Percentiles rank a stretch among this genome's conserved stretches.
Evolutionary conservation across 2,888 invertebrate species (phyloP).

Genomic region (Pseudeuparius sepicola): DNA sequence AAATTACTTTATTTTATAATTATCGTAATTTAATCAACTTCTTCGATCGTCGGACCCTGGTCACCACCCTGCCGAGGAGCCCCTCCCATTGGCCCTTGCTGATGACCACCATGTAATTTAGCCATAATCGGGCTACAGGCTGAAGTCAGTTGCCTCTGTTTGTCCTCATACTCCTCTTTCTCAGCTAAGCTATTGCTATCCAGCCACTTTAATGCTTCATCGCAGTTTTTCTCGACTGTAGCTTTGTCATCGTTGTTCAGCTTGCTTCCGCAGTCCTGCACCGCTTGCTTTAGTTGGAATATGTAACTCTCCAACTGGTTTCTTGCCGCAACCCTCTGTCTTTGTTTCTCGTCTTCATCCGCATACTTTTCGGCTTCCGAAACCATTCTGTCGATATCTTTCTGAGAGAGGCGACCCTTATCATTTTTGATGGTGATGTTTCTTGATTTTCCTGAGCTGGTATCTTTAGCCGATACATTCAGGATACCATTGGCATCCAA

Average conservation of each 20-base stretch:
- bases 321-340: conserved; percentile 54
- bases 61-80: conserved; percentile 24
- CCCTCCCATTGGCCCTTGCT: conserved; percentile 18
- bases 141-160: conserved; percentile 42
- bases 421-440: conserved; percentile 70
- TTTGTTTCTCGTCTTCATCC: conserved; percentile 50
- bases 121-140: conserved; percentile 50
- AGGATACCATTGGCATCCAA: conserved; percentile 65
- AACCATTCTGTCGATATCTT: conserved; percentile 20
- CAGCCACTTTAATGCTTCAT: conserved; percentile 54
- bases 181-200: conserved; percentile 57
- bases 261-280: conserved; percentile 52
- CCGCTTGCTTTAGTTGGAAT: conserved; percentile 57
- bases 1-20: no score
- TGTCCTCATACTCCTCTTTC: conserved; percentile 55
- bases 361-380: conserved; percentile 17
- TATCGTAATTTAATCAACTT: conserved; percentile 16
- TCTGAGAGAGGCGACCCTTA: conserved; percentile 19
- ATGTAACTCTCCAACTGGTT: conserved; percentile 64
- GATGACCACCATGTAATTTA: conserved; percentile 37
- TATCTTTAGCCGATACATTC: conserved; percentile 49
- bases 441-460: conserved; percentile 53
- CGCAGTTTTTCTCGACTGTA: conserved; percentile 43
- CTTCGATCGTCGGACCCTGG: conserved; percentile 15
- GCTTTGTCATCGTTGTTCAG: conserved; percentile 55